Percentiles rank a stretch among this genome's conserved stretches.
These are phyloP conservation scores for Pammene fasciana DNA, from an alignment of 2,888 invertebrate genomes.

Conservation along the genomic window DNA sequence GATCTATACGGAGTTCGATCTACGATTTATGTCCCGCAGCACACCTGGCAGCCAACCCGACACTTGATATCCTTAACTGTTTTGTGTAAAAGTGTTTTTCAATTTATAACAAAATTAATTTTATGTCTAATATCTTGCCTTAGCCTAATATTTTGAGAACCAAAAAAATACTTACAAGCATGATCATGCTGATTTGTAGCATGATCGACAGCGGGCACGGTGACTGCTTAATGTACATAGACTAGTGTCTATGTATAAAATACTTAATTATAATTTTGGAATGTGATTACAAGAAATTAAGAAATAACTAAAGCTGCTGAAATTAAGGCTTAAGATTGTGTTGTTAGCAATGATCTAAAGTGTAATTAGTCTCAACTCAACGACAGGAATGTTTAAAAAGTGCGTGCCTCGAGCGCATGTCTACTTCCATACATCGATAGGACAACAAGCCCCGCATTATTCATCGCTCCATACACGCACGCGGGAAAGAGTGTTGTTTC, in stretches of 20 bases:
- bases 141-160: neutral
- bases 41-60: constrained; percentile 74
- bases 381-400: constrained; percentile 14
- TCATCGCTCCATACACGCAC: constrained; percentile 36
- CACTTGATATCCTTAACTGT: constrained; percentile 46
- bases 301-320: no score
- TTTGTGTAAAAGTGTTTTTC: constrained; percentile 27
- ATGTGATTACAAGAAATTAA: neutral
- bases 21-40: constrained; percentile 74
- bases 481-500: constrained; percentile 36
- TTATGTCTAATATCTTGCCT: constrained; percentile 5
- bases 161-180: neutral
- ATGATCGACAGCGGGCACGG: no score
- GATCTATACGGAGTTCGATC: constrained; percentile 78
- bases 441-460: constrained; percentile 38
- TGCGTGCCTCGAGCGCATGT: constrained; percentile 21
- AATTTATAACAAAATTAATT: constrained; percentile 29
- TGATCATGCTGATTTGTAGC: neutral
- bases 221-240: no score
- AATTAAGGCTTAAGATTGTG: neutral
- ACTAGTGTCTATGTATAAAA: no score
- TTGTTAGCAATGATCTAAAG: neutral
- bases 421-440: constrained; percentile 35
- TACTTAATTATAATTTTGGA: no score
- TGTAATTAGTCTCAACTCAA: no score